Conservation (phyloP, 2,797 vertebrate species). For the Phataginus tetradactyla region DNA sequence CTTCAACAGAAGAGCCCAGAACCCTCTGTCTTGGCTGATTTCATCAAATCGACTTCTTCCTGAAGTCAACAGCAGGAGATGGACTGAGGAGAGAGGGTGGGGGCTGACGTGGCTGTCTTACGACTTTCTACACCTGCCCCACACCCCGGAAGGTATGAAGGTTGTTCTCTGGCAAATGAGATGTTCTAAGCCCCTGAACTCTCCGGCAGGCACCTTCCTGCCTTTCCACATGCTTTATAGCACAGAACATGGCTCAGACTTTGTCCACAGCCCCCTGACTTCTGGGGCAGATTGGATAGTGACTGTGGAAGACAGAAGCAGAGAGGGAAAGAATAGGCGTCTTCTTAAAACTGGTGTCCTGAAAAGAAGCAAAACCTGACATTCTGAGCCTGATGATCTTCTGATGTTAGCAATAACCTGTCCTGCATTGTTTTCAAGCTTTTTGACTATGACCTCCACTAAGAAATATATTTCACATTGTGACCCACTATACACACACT, state of each 20-base stretch:
- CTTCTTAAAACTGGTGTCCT: background rate
- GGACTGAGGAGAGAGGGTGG: background rate
- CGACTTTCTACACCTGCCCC: background rate
- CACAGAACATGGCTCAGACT: background rate
- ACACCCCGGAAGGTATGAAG: background rate
- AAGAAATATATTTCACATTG: background rate
- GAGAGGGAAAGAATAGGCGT: background rate
- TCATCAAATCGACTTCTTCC: background rate
- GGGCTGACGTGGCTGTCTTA: background rate
- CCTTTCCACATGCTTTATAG: background rate
- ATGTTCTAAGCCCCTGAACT: background rate
- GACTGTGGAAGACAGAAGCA: background rate
- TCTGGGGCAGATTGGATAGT: background rate
- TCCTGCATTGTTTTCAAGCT: background rate
- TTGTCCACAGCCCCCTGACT: background rate
- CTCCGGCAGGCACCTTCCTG: too few relatives aligned
- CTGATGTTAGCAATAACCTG: background rate
- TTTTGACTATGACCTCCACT: background rate
- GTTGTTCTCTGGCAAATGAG: background rate
- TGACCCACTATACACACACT: background rate
- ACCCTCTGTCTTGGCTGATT: background rate
- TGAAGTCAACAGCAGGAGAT: background rate
- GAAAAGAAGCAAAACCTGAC: background rate
- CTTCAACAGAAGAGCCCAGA: background rate
- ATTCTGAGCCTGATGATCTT: background rate